These are phyloP conservation scores for Eupithecia subumbrata DNA, from an alignment of 2,888 invertebrate genomes.

Conservation along the genomic window DNA sequence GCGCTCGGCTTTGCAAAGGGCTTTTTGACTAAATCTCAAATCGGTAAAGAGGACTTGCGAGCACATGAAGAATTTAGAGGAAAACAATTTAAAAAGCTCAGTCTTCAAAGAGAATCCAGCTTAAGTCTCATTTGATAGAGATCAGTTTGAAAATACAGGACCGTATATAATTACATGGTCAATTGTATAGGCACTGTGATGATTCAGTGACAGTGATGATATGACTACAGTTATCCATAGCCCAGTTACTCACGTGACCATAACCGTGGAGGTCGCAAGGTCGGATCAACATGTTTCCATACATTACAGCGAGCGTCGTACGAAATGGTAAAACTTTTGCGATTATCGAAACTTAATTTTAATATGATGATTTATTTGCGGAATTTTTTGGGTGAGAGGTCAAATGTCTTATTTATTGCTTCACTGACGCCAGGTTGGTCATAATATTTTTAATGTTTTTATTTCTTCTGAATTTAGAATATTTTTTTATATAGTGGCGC, in stretches of 20 bases:
- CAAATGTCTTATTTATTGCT: slow-evolving; percentile 22
- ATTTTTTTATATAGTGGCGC: background rate
- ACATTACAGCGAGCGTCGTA: slow-evolving; percentile 43
- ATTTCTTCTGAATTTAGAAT: background rate
- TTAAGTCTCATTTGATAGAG: background rate
- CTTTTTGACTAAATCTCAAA: background rate
- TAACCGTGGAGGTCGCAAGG: slow-evolving; percentile 36
- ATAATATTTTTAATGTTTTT: background rate
- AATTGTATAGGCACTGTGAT: background rate
- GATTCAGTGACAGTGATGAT: slow-evolving; percentile 20
- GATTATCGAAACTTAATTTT: slow-evolving; percentile 16
- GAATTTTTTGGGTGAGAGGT: slow-evolving; percentile 21
- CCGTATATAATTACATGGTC: background rate
- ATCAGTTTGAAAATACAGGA: background rate
- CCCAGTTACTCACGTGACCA: slow-evolving; percentile 37
- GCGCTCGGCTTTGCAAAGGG: background rate
- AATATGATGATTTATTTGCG: slow-evolving; percentile 11
- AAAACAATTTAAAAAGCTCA: background rate
- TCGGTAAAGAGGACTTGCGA: background rate
- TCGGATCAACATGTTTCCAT: slow-evolving; percentile 33
- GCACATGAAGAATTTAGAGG: background rate
- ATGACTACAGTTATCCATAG: slow-evolving; percentile 31
- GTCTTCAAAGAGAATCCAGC: background rate
- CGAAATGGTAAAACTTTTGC: slow-evolving; percentile 15
- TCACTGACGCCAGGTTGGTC: slow-evolving; percentile 4